Evolutionary conservation across 1,140 invertebrate species (phyloP), one percentile per base, ranked within the genome.

Genomic region (Drosophila sulfurigaster): DNA sequence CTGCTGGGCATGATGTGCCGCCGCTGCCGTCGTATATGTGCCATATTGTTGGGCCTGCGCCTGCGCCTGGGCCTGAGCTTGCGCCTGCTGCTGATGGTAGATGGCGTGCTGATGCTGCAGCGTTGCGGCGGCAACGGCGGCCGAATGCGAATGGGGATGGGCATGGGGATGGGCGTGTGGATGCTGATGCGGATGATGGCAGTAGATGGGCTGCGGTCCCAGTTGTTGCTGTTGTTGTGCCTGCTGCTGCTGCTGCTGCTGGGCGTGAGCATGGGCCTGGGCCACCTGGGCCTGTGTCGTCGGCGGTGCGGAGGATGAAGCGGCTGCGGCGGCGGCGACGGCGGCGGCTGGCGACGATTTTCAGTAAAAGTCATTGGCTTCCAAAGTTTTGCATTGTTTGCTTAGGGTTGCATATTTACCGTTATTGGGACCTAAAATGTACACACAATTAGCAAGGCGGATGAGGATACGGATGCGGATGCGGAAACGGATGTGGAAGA

Each of bases 341-440:
- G 88, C 76, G 67, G 78, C 75, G 78, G 94, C 94, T 93, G 94
- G 93, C 93, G 94, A 94, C 93, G 94, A 94, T 92, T 95, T 96
- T 97, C 96, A 98, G 96, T 98, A 98, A 94, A 98, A 98, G 94
- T 98, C 97, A 92, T 96, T 97, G 71, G 97, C 97, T 94, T 98
- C 97, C 57, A 98, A 94, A 67, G 97, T 98, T 94, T 98, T 98
- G 95, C 97, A 98, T 94, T 98, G 97, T 94, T 97, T 98, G 95
- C 96, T 97, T 93, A 98, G 94, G 94, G 97, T 97, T 93, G 96
- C 96, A 95, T 97, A 97, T 95, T 97, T 96, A 94, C 96, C 95
- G 95, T 95, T 95, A 94, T 95, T 95, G 60, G 94, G 94, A 91
- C 94, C 94, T 91, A 86, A 71, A 92, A 92, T 79, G 76, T 73